Conservation (phyloP, 1,140 invertebrate genomes). For the Colletes gigas region DNA sequence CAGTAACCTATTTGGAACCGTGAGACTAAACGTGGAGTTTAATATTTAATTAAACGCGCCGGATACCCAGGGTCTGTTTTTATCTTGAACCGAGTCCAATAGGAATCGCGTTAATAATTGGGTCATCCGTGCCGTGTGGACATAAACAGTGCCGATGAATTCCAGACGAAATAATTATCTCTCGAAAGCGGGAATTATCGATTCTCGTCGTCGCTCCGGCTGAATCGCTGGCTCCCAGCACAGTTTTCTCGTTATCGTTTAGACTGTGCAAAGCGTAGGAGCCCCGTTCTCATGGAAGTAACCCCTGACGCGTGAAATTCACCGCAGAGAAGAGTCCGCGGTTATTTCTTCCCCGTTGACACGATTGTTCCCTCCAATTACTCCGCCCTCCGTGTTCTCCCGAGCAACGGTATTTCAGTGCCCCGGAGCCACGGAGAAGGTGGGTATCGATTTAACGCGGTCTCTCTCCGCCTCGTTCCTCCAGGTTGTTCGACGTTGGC, state of each 20-base stretch:
- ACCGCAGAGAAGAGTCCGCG: not conserved
- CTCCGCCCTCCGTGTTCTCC: not conserved
- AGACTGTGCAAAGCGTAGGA: not conserved
- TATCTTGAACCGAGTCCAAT: no score
- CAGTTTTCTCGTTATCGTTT: not conserved
- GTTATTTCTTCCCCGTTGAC: conserved; percentile 24
- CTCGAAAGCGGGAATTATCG: not conserved
- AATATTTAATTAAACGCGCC: no score
- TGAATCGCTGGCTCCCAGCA: no score
- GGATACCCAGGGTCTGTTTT: no score
- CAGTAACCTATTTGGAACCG: no score
- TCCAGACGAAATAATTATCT: no score
- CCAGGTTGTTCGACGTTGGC: not conserved
- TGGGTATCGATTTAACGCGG: conserved; percentile 56
- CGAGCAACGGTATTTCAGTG: conserved; percentile 5
- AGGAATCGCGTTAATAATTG: no score
- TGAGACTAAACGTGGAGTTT: no score
- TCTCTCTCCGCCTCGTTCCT: not conserved
- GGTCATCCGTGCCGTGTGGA: no score
- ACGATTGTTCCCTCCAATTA: conserved; percentile 52
- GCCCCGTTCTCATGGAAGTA: not conserved
- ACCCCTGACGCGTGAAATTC: conserved; percentile 30
- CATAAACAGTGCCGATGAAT: no score
- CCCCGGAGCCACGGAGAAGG: conserved; percentile 6
- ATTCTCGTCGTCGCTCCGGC: no score